Conservation (phyloP, 2,888 invertebrate genomes). For the Asteroscopus sphinx region DNA sequence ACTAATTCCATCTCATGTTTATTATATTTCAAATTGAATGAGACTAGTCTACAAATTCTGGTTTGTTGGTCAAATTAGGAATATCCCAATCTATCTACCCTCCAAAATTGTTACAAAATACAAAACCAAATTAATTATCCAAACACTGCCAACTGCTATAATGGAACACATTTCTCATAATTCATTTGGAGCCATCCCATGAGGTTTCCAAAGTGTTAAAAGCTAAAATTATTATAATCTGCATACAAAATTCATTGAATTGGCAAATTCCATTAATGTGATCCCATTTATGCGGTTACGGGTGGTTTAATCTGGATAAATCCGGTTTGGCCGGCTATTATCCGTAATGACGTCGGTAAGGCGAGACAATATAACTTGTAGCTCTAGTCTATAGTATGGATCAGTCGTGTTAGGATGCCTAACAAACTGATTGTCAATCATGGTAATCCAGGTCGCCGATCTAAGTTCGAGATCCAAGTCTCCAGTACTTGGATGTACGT, state of each 20-base stretch:
- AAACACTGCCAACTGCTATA: neutral
- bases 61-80: no score
- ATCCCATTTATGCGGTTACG: constrained; percentile 43
- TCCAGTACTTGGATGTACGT: neutral
- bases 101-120: neutral
- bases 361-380: constrained; percentile 24
- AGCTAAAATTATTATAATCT: constrained; percentile 30
- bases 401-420: constrained; percentile 1
- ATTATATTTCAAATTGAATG: no score
- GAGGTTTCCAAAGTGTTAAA: constrained; percentile 11
- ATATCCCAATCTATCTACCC: no score
- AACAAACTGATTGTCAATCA: constrained; percentile 19
- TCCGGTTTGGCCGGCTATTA: constrained; percentile 16
- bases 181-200: neutral
- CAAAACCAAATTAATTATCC: constrained; percentile 2
- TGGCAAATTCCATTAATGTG: constrained; percentile 41
- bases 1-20: no score
- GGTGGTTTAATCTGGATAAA: constrained; percentile 32
- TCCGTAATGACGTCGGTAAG: constrained; percentile 18
- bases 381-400: constrained; percentile 1
- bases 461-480: neutral
- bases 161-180: constrained; percentile 1
- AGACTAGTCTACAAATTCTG: no score
- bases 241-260: constrained; percentile 34
- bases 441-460: constrained; percentile 7